Percentiles rank a stretch among this genome's conserved stretches.
Evolutionary conservation across 1,140 invertebrate genomes (phyloP).

Genomic region (Drosophila bipectinata): DNA sequence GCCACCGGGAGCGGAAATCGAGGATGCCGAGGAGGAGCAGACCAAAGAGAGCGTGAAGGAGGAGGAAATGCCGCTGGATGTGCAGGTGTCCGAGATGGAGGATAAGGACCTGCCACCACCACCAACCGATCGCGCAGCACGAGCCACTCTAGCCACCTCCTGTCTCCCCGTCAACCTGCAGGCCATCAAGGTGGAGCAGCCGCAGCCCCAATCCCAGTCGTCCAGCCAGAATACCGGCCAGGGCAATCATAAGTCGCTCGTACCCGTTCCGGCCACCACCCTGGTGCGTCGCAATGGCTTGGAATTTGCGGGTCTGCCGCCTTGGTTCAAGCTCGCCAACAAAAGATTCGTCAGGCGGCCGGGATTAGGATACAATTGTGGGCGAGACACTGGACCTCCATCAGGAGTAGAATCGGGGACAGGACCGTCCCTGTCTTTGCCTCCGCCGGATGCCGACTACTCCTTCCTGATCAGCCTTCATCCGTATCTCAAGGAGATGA

Average conservation of each 20-base stretch:
- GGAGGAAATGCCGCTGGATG: constrained; percentile 41
- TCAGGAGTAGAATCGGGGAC: not conserved
- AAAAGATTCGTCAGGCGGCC: too few relatives aligned
- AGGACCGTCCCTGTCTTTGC: constrained; percentile 2
- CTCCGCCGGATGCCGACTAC: constrained; percentile 70
- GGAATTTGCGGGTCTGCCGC: constrained; percentile 58
- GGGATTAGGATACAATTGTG: not conserved
- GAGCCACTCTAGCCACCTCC: constrained; percentile 9
- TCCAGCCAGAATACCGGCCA: constrained; percentile 29
- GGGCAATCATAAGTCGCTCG: constrained; percentile 55
- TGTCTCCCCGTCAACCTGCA: constrained; percentile 45
- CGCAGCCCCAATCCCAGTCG: not conserved
- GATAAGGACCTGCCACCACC: constrained; percentile 9
- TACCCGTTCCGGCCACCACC: constrained; percentile 55
- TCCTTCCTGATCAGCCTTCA: constrained; percentile 77
- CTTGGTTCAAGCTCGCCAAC: constrained; percentile 36
- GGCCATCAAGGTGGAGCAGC: constrained; percentile 64
- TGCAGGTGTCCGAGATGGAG: constrained; percentile 49
- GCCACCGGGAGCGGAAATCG: constrained; percentile 30
- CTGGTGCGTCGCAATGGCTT: constrained; percentile 45
- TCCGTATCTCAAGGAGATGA: constrained; percentile 79
- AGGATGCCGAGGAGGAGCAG: constrained; percentile 16
- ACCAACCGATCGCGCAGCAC: not conserved
- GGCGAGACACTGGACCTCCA: not conserved
- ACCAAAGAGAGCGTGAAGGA: constrained; percentile 37